Conservation (phyloP, 1,140 invertebrate species). For the Galleria mellonella region DNA sequence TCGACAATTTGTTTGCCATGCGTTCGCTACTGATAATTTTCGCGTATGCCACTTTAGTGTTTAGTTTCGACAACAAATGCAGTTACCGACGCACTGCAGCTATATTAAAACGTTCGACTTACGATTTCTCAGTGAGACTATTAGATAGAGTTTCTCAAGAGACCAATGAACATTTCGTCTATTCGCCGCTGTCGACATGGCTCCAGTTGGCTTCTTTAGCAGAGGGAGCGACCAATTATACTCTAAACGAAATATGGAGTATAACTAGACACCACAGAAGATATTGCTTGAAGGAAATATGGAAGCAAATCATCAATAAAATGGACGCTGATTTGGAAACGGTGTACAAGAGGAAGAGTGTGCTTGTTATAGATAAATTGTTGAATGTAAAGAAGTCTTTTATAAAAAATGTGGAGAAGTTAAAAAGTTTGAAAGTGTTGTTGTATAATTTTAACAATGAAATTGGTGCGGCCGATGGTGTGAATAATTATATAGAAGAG, state of each 20-base stretch:
- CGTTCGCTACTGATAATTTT: no score
- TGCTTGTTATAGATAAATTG: conserved; percentile 37
- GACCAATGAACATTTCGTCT: conserved; percentile 45
- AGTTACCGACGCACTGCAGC: conserved; percentile 19
- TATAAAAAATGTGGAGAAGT: conserved; percentile 19
- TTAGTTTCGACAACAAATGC: conserved; percentile 6
- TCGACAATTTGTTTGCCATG: no score
- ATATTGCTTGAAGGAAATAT: conserved; percentile 35
- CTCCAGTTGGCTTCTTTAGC: conserved; percentile 58
- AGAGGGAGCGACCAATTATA: conserved; percentile 58
- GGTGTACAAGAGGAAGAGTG: conserved; percentile 25
- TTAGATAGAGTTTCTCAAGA: conserved; percentile 39
- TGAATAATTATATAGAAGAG: conserved; percentile 27
- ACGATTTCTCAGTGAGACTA: conserved; percentile 45
- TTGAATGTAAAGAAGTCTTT: conserved; percentile 34
- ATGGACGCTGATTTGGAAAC: conserved; percentile 24
- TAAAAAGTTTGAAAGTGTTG: conserved; percentile 30
- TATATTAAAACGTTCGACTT: conserved; percentile 32
- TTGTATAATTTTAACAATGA: conserved; percentile 31
- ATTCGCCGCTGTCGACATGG: conserved; percentile 70
- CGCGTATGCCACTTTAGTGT: no score
- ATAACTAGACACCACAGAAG: conserved; percentile 49
- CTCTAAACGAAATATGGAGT: conserved; percentile 50
- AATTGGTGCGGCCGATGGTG: conserved; percentile 17
- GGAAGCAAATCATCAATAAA: conserved; percentile 29